Evolutionary conservation across 35 echinoderm and acorn worm genomes (phyloP).

Genomic region (Stichopus chloronotus): DNA sequence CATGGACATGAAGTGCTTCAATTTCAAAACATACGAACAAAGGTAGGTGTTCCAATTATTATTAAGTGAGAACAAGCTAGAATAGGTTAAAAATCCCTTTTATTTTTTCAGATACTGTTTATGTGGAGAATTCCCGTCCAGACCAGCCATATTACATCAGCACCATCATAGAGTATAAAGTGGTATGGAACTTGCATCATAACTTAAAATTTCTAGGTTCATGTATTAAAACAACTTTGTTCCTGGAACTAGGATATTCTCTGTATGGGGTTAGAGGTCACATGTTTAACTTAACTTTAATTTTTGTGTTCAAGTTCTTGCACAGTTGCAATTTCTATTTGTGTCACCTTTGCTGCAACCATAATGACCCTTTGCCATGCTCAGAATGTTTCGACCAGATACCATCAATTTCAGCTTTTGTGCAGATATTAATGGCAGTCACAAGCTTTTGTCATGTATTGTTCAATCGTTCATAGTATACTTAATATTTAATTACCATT

Average conservation of each 20-base stretch:
- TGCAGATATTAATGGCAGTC: no score
- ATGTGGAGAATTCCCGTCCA: conserved; percentile 84
- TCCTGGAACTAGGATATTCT: not conserved
- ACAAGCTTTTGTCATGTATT: no score
- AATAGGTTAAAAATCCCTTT: no score
- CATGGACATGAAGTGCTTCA: no score
- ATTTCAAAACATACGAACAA: no score
- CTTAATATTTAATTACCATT: no score
- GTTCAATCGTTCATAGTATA: no score
- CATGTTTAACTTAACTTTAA: no score
- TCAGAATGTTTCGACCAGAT: no score
- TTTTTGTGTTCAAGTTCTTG: not conserved
- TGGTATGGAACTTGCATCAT: conserved; percentile 68
- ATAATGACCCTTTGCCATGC: not conserved
- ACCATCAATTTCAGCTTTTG: no score
- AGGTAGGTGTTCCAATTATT: no score
- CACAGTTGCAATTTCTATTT: not conserved
- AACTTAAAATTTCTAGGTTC: not conserved
- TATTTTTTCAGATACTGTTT: conserved; percentile 81
- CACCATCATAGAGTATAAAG: conserved; percentile 92
- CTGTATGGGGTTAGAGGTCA: not conserved
- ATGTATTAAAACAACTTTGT: not conserved
- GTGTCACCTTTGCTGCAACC: not conserved
- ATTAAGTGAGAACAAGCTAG: no score
- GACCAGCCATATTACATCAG: conserved; percentile 95